Conservation (phyloP, 2,797 vertebrate species). For the Oryzias sinensis region DNA sequence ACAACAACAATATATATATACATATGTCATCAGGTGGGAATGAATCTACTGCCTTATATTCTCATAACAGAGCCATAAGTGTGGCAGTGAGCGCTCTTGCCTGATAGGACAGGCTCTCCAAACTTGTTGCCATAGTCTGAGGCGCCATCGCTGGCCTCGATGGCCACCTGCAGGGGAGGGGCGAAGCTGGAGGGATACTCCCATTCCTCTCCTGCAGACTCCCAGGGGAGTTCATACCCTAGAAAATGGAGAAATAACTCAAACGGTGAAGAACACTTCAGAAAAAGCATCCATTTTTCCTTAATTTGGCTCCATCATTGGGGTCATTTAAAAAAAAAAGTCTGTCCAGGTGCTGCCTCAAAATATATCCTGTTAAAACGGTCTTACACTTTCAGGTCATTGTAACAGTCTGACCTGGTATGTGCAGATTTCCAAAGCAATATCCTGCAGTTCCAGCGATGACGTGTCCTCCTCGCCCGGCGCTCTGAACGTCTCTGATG, state of each 20-base stretch:
- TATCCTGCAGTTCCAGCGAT: constrained; percentile 92
- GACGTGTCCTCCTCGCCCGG: constrained; percentile 87
- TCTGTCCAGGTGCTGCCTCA: no score
- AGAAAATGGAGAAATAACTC: background rate
- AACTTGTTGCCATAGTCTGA: constrained; percentile 97
- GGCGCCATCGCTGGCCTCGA: constrained; percentile 89
- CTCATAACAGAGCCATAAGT: background rate
- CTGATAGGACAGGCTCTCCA: constrained; percentile 89
- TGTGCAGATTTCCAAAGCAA: constrained; percentile 90
- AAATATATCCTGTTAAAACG: no score
- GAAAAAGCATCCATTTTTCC: background rate
- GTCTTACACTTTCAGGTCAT: no score
- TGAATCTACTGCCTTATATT: background rate
- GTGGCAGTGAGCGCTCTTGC: constrained; percentile 43
- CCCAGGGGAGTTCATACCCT: constrained; percentile 90
- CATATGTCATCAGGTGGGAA: no score
- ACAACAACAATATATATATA: no score
- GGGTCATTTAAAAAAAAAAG: background rate
- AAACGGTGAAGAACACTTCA: background rate
- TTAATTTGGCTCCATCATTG: background rate
- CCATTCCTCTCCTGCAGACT: constrained; percentile 81
- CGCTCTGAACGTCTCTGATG: constrained; percentile 90
- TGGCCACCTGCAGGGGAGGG: constrained; percentile 84
- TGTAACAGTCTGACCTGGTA: constrained; percentile 78
- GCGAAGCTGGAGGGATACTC: constrained; percentile 88